Percentiles rank a stretch among this genome's conserved stretches.
Evolutionary conservation across 1,140 invertebrate species (phyloP).

Genomic region (Cylas formicarius): DNA sequence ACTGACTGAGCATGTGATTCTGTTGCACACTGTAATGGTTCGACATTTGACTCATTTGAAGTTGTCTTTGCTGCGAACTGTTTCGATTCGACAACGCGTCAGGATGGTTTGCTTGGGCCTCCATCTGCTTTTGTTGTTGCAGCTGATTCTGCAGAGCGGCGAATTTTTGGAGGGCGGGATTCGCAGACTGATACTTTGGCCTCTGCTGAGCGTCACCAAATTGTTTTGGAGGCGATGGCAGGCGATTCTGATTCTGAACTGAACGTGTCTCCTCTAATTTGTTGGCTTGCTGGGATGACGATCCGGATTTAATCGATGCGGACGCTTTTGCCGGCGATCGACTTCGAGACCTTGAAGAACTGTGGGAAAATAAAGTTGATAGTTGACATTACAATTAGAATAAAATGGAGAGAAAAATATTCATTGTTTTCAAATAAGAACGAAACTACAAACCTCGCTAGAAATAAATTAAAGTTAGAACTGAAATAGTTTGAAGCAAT

Average conservation of each 20-base stretch:
- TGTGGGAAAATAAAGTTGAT: too few relatives aligned
- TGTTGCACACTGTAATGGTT: not conserved
- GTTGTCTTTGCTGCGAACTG: slow-evolving; percentile 7
- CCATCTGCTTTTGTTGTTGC: slow-evolving; percentile 7
- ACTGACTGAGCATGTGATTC: not conserved
- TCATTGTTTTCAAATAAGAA: too few relatives aligned
- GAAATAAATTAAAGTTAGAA: too few relatives aligned
- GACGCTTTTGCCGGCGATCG: not conserved
- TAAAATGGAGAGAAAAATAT: too few relatives aligned
- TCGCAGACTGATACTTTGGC: slow-evolving; percentile 9
- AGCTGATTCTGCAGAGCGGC: slow-evolving; percentile 5
- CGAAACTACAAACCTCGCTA: too few relatives aligned
- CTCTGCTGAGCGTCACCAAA: not conserved
- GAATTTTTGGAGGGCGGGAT: slow-evolving; percentile 3
- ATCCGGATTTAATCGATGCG: too few relatives aligned
- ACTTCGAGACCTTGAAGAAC: too few relatives aligned
- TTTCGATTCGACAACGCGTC: too few relatives aligned
- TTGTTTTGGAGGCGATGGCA: not conserved
- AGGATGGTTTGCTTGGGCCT: slow-evolving; percentile 5
- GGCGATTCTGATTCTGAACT: not conserved
- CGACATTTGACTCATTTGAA: slow-evolving; percentile 2
- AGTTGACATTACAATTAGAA: too few relatives aligned
- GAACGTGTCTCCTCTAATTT: slow-evolving; percentile 2
- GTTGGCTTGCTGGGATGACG: too few relatives aligned
- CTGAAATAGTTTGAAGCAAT: too few relatives aligned